Evolutionary conservation across 2,113 vertebrate species (phyloP), one percentile per base, ranked within the genome.

Genomic region (Myrmecophaga tridactyla): DNA sequence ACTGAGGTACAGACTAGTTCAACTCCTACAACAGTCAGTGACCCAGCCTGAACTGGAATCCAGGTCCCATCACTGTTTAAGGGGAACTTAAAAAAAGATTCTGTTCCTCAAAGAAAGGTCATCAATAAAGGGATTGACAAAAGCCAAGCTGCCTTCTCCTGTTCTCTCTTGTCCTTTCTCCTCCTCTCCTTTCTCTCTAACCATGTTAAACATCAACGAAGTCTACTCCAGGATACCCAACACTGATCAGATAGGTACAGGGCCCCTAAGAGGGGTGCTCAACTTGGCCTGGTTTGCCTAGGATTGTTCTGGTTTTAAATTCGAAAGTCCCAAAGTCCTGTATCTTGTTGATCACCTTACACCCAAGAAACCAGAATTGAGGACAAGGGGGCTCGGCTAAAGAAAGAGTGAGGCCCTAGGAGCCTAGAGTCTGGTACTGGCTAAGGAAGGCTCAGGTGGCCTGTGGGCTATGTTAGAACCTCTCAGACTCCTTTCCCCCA

Each of bases 71-170:
- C 27, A 13, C 7, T 51, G 20, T 36, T 83, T 41, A 43, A 53
- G n/a, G 20, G 23, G 13, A 60, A 39, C 34, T 86, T 86, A 48
- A 48, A 86, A 21, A 75, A 78, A 82, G 20, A 83, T 46, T 4
- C 11, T 53, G 86, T 36, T 36, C 89, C 51, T 48, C 46, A 86
- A 48, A 41, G 51, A 9, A 53, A 56, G 23, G 60, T 62, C 58
- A 41, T 46, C 76, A 73, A 78, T 10, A 34, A 84, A 67, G 43
- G 7, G 23, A 6, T 2, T 20, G 41, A 63, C 67, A 65, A 41
- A n/a, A 60, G 3, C 60, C 36, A 65, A 0, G 0, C 3, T 6
- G 51, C 18, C 23, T 70, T 41, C 48, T 46, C n/a, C 4, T 1
- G 0, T 1, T 62, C 60, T 60, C 76, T 29, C 31, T 62, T 21